These are phyloP conservation scores for Pissodes strobi DNA, from an alignment of 1,140 invertebrate genomes.

Conservation along the genomic window DNA sequence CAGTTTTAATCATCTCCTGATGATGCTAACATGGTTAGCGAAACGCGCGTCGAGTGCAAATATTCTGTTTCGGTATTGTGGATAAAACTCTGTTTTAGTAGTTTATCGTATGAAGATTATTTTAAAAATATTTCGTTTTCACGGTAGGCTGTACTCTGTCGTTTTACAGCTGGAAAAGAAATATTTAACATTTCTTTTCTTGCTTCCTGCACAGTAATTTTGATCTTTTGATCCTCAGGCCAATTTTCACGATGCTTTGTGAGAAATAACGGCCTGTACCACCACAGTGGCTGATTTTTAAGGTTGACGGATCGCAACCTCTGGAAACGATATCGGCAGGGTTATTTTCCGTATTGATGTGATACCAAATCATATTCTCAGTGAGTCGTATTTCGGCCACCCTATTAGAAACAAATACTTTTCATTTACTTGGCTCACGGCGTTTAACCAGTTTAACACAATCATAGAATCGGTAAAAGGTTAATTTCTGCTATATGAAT, in stretches of 20 bases:
- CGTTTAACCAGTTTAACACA: conserved; percentile 29
- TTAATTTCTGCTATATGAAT: neutral
- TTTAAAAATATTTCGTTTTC: conserved; percentile 2
- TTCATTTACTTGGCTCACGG: conserved; percentile 18
- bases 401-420: conserved; percentile 49
- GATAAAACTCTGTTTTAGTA: too few relatives aligned
- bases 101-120: neutral
- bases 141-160: neutral
- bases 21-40: too few relatives aligned
- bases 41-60: too few relatives aligned
- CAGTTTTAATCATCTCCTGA: too few relatives aligned
- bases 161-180: neutral
- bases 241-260: neutral
- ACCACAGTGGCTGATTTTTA: conserved; percentile 53
- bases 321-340: conserved; percentile 57
- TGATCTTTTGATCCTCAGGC: neutral
- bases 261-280: conserved; percentile 43
- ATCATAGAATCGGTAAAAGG: conserved; percentile 29
- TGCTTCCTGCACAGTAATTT: neutral
- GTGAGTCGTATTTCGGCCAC: conserved; percentile 52
- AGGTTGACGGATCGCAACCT: conserved; percentile 42
- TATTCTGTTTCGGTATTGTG: too few relatives aligned
- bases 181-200: neutral
- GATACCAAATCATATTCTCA: conserved; percentile 23
- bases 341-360: conserved; percentile 42